Conservation (phyloP, 1,140 invertebrate genomes). For the Dendrolimus punctatus region DNA sequence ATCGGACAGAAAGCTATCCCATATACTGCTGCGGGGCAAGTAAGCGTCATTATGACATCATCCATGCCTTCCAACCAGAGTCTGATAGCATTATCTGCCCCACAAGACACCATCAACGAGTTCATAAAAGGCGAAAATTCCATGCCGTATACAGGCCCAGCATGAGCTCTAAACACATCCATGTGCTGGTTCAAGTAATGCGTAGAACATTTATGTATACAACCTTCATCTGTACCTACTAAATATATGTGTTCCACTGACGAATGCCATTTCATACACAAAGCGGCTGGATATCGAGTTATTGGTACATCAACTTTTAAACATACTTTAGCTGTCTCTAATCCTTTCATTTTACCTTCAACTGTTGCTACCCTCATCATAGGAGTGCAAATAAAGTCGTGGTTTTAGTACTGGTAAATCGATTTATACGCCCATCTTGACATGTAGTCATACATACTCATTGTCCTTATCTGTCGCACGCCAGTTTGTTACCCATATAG, state of each 20-base stretch:
- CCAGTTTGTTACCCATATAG: constrained; percentile 78
- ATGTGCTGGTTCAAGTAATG: constrained; percentile 78
- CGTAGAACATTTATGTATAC: constrained; percentile 82
- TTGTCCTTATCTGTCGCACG: constrained; percentile 54
- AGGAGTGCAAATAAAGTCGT: constrained; percentile 71
- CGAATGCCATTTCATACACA: constrained; percentile 78
- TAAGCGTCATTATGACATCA: constrained; percentile 77
- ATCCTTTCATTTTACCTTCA: constrained; percentile 76
- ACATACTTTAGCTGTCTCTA: constrained; percentile 64
- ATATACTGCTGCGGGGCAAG: constrained; percentile 73
- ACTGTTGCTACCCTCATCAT: constrained; percentile 76
- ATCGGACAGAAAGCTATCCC: constrained; percentile 85
- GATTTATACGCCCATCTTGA: constrained; percentile 74
- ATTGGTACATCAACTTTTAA: constrained; percentile 69
- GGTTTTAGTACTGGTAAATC: constrained; percentile 70
- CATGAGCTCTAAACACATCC: constrained; percentile 82
- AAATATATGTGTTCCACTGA: constrained; percentile 78
- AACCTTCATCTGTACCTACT: constrained; percentile 88
- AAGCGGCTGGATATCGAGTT: constrained; percentile 73
- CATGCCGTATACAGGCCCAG: constrained; percentile 84
- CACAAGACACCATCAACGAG: constrained; percentile 84
- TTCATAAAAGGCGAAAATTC: constrained; percentile 85
- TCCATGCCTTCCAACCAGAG: constrained; percentile 82
- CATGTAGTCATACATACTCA: constrained; percentile 71
- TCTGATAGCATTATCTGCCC: constrained; percentile 85